A percentile compares a stretch with the other conserved stretches of the same genome.
phyloP scores from a whole-genome alignment of 2,888 invertebrate species.

The Lepidochrysops patricia region DNA sequence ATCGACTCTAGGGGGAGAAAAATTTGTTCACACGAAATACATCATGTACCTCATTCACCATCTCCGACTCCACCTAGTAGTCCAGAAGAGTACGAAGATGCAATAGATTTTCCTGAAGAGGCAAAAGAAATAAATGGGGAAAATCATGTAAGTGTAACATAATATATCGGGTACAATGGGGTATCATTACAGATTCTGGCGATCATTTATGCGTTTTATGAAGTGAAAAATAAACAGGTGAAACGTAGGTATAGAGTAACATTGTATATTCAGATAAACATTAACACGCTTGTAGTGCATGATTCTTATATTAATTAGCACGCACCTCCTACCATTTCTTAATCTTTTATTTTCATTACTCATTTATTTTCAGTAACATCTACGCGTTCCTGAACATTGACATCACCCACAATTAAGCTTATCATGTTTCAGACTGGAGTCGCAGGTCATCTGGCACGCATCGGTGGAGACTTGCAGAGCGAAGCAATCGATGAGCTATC shows the following conservation, averaged over 20 bases:
- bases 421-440: constrained; percentile 82
- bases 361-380: constrained; percentile 1
- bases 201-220: not conserved
- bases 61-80: constrained; percentile 41
- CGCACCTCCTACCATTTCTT: not conserved
- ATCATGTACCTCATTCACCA: constrained; percentile 42
- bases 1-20: constrained; percentile 56
- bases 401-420: constrained; percentile 12
- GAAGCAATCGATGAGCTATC: constrained; percentile 86
- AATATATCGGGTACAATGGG: constrained; percentile 9
- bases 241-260: not conserved
- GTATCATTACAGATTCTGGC: constrained; percentile 1
- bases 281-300: constrained; percentile 7
- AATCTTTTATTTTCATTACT: constrained; percentile 4
- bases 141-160: constrained; percentile 47
- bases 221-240: not conserved
- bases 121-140: constrained; percentile 31
- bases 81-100: constrained; percentile 34
- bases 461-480: constrained; percentile 80
- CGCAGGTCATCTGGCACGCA: constrained; percentile 87
- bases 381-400: not conserved
- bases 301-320: not conserved
- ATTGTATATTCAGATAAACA: not conserved
- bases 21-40: constrained; percentile 61
- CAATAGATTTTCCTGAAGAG: constrained; percentile 26